Evolutionary conservation across 2,113 vertebrate genomes (phyloP).

Genomic region (Gobiocypris rarus): DNA sequence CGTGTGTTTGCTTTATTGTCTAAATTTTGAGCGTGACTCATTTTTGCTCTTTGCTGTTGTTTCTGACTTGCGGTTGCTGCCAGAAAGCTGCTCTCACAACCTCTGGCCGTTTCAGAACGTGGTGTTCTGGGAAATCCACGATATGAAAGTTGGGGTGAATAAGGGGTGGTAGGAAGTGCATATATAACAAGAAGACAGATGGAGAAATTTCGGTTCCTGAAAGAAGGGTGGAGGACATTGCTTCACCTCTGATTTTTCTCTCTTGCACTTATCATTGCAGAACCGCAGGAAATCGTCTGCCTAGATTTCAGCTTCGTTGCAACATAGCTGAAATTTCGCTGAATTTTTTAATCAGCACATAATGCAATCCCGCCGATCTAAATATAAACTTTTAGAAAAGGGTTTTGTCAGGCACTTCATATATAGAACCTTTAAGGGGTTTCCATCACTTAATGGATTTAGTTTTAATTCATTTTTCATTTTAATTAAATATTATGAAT

Average conservation of each 20-base stretch:
- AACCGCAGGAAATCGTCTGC: background rate
- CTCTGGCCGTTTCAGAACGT: slow-evolving; percentile 39
- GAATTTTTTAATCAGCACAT: background rate
- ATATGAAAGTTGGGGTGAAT: slow-evolving; percentile 27
- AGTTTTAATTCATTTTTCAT: no score
- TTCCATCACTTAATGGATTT: no score
- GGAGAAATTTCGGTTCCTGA: slow-evolving; percentile 51
- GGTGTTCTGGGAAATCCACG: slow-evolving; percentile 43
- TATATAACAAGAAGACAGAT: slow-evolving; percentile 45
- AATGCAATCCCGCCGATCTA: background rate
- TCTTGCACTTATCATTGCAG: background rate
- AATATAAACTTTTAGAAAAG: background rate
- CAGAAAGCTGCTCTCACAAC: slow-evolving; percentile 12
- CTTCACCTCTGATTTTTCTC: slow-evolving; percentile 37
- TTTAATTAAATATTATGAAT: no score
- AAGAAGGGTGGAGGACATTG: slow-evolving; percentile 24
- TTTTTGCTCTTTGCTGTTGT: slow-evolving; percentile 48
- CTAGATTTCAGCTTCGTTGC: slow-evolving; percentile 29
- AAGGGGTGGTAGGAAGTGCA: slow-evolving; percentile 34
- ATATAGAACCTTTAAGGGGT: no score
- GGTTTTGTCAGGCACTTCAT: no score
- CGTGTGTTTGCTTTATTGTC: slow-evolving; percentile 47
- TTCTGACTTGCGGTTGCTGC: slow-evolving; percentile 50
- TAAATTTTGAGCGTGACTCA: slow-evolving; percentile 26
- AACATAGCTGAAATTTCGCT: background rate